phyloP scores from a whole-genome alignment of 2,797 vertebrate species.

The Myotis vivesi region DNA sequence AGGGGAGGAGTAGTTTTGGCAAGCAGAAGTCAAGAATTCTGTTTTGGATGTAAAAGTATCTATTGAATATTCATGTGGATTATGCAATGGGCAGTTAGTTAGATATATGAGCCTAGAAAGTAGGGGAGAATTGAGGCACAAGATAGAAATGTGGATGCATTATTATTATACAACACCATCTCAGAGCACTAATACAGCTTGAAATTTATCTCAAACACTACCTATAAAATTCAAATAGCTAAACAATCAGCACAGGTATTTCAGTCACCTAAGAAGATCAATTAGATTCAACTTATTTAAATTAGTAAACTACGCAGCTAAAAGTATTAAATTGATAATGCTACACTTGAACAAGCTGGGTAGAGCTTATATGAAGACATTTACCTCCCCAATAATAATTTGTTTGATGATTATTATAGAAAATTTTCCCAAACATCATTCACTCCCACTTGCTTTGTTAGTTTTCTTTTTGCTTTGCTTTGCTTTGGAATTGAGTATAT shows the following conservation, averaged over 20 bases:
- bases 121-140: not conserved
- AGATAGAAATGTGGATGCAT: not conserved
- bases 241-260: not conserved
- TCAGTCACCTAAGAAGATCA: constrained; percentile 8
- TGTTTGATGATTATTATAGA: not conserved
- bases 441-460: not conserved
- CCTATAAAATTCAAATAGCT: not conserved
- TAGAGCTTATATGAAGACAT: not conserved
- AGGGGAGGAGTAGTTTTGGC: not conserved
- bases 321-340: not conserved
- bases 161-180: not conserved
- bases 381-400: not conserved
- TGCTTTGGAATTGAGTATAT: not conserved
- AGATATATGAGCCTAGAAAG: not conserved
- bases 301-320: not conserved
- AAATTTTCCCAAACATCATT: not conserved
- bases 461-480: not conserved
- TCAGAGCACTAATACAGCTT: not conserved
- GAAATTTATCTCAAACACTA: not conserved
- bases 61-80: not conserved
- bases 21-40: not conserved
- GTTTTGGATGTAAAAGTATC: not conserved
- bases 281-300: not conserved
- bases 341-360: not conserved
- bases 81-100: not conserved